Evolutionary conservation across 1,140 invertebrate species (phyloP).

Genomic region (Pteromalus puparum): DNA sequence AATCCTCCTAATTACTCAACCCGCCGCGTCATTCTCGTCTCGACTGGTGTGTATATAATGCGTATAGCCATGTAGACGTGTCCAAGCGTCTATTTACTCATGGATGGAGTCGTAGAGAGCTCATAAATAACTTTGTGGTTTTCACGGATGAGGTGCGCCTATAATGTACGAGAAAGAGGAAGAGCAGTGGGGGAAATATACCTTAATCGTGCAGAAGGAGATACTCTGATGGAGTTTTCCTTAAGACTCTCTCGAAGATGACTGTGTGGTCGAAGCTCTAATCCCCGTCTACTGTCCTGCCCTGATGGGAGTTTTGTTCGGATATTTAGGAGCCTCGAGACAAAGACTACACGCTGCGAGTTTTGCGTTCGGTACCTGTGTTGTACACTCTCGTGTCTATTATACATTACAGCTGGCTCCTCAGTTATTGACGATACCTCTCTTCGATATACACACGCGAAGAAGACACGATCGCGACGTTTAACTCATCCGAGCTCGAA

Average conservation of each 20-base stretch:
- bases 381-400: neutral
- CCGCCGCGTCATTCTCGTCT: neutral
- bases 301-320: neutral
- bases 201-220: neutral
- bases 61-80: neutral
- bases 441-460: too few relatives aligned
- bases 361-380: slow-evolving; percentile 26
- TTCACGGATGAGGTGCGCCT: slow-evolving; percentile 5
- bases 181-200: neutral
- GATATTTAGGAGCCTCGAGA: slow-evolving; percentile 18
- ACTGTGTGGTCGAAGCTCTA: slow-evolving; percentile 7
- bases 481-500: too few relatives aligned
- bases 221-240: neutral
- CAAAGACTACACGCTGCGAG: slow-evolving; percentile 44
- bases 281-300: neutral
- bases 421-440: too few relatives aligned
- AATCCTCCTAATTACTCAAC: slow-evolving; percentile 53
- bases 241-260: neutral
- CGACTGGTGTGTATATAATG: slow-evolving; percentile 17
- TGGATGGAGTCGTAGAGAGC: neutral
- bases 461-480: too few relatives aligned
- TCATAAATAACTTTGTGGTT: slow-evolving; percentile 30
- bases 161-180: neutral
- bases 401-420: too few relatives aligned
- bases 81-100: too few relatives aligned